Percentiles rank a stretch among this genome's conserved stretches.
Conservation (phyloP, 2,888 invertebrate species). For the Busseola fusca region DNA sequence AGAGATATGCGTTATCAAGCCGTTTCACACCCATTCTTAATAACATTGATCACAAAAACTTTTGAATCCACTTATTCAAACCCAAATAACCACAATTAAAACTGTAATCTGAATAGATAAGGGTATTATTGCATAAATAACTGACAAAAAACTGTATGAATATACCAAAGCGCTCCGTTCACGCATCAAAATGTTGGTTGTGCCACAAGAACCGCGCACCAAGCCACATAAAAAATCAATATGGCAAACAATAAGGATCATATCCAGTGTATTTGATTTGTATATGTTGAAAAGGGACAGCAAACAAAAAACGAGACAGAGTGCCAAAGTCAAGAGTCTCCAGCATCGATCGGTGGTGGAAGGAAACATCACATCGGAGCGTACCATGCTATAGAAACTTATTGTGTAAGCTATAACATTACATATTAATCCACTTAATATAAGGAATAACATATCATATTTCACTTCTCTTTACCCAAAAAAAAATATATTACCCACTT, state of each 20-base stretch:
- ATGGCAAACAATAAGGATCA: constrained; percentile 83
- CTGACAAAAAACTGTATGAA: constrained; percentile 50
- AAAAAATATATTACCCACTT: constrained; percentile 46
- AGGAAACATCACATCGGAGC: constrained; percentile 62
- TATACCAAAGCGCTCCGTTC: constrained; percentile 56
- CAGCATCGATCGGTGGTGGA: constrained; percentile 83
- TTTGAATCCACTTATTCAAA: constrained; percentile 9
- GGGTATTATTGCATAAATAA: constrained; percentile 30
- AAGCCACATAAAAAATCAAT: constrained; percentile 85
- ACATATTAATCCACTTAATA: constrained; percentile 67
- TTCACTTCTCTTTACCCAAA: constrained; percentile 62
- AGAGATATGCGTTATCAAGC: constrained; percentile 32
- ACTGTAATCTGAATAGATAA: constrained; percentile 14
- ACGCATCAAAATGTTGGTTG: constrained; percentile 60
- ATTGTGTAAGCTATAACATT: constrained; percentile 59
- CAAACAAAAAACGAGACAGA: constrained; percentile 77
- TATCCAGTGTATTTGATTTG: constrained; percentile 75
- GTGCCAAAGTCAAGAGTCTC: constrained; percentile 86
- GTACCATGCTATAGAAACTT: constrained; percentile 59
- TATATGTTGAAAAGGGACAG: constrained; percentile 79
- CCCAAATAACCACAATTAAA: constrained; percentile 9
- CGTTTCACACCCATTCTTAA: constrained; percentile 50
- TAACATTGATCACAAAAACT: constrained; percentile 22
- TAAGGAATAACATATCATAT: constrained; percentile 73
- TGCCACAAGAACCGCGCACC: constrained; percentile 67